Evolutionary conservation across 1,140 invertebrate genomes (phyloP).

Genomic region (Zaprionus inermis): DNA sequence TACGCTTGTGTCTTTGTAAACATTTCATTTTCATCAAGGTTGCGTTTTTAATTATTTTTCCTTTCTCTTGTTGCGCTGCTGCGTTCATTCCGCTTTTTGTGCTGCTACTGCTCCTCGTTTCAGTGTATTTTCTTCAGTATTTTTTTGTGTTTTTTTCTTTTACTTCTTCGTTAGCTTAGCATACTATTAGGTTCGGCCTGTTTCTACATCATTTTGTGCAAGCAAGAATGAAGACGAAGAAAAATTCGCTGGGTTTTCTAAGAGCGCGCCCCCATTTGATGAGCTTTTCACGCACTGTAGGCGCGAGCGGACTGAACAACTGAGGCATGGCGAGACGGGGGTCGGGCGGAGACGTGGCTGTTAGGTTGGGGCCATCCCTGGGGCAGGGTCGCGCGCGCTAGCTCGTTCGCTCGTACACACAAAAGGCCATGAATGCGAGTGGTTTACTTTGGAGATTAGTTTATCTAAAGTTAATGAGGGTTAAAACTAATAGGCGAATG

Average conservation of each 20-base stretch:
- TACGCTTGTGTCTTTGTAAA: constrained; percentile 72
- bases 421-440: constrained; percentile 69
- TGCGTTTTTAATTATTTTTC: constrained; percentile 83
- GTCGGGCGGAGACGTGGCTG: neutral
- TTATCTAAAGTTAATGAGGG: constrained; percentile 83
- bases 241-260: constrained; percentile 45
- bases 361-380: constrained; percentile 35
- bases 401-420: constrained; percentile 10
- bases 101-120: constrained; percentile 13
- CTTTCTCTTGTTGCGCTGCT: constrained; percentile 72
- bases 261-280: constrained; percentile 60
- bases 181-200: constrained; percentile 71
- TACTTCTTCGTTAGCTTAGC: constrained; percentile 42
- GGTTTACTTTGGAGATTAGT: constrained; percentile 83
- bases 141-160: constrained; percentile 21
- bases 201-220: constrained; percentile 79
- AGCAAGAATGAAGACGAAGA: constrained; percentile 26
- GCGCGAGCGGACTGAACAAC: constrained; percentile 62
- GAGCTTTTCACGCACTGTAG: constrained; percentile 79
- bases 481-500: constrained; percentile 83
- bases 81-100: constrained; percentile 46
- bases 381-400: constrained; percentile 69
- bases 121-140: constrained; percentile 1
- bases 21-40: constrained; percentile 83
- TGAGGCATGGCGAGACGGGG: constrained; percentile 15